Conservation (phyloP, 1,140 invertebrate species). For the Schlechtendalia chinensis region DNA sequence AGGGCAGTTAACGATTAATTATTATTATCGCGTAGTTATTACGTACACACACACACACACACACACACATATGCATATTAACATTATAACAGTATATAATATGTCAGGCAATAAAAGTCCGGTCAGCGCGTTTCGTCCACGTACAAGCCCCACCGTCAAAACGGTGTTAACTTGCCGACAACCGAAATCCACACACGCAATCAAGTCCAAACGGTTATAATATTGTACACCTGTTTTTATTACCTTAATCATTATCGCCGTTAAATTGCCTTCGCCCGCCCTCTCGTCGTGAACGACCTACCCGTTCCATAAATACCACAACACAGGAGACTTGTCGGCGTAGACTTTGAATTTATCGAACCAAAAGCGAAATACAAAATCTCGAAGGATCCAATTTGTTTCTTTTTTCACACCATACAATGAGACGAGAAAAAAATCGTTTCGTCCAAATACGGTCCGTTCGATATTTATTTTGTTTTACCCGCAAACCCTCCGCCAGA, state of each 20-base stretch:
- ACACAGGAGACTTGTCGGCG: too few species aligned
- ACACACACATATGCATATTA: neutral
- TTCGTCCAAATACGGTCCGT: too few species aligned
- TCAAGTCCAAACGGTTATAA: neutral
- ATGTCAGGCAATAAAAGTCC: constrained; percentile 20
- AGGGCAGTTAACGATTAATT: constrained; percentile 34
- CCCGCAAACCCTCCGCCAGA: too few species aligned
- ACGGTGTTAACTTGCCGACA: neutral
- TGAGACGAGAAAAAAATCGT: too few species aligned
- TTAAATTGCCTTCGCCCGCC: constrained; percentile 7
- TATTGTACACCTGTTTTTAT: constrained; percentile 8
- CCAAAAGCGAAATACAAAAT: neutral
- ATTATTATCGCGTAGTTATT: constrained; percentile 12
- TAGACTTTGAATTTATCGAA: constrained; percentile 23
- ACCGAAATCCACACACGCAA: neutral
- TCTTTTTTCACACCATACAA: constrained; percentile 10
- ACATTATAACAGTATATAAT: neutral
- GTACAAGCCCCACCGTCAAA: neutral
- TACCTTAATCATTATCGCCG: constrained; percentile 1
- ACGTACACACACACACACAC: neutral
- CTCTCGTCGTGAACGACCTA: too few species aligned
- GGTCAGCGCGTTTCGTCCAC: neutral
- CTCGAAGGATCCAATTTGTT: neutral
- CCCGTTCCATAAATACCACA: too few species aligned
- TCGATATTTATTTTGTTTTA: too few species aligned